Conservation (phyloP, 1,140 invertebrate species). For the Drosophila novamexicana region DNA sequence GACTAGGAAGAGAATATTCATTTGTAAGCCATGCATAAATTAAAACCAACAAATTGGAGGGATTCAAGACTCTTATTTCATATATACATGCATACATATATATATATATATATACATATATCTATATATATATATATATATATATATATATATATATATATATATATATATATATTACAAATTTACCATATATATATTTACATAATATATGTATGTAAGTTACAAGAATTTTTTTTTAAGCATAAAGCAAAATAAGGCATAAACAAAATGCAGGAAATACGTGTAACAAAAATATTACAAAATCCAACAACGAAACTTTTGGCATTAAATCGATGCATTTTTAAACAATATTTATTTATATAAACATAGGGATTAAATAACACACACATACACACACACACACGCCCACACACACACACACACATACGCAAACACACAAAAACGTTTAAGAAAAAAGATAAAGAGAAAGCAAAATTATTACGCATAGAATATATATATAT, state of each 20-base stretch:
- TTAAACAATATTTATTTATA: conserved; percentile 74
- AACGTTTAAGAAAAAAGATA: conserved; percentile 12
- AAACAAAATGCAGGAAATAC: conserved; percentile 77
- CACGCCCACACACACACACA: conserved; percentile 10
- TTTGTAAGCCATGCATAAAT: conserved; percentile 43
- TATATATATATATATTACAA: conserved; percentile 56
- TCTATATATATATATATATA: conserved; percentile 24
- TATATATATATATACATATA: conserved; percentile 21
- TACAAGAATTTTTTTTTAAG: conserved; percentile 41
- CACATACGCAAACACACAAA: conserved; percentile 9
- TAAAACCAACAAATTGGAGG: conserved; percentile 69
- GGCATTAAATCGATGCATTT: conserved; percentile 82
- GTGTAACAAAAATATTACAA: conserved; percentile 81
- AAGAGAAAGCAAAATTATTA: conserved; percentile 53
- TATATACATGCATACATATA: conserved; percentile 57
- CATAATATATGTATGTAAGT: conserved; percentile 41
- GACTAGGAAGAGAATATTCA: conserved; percentile 11
- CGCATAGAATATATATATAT: conserved; percentile 41
- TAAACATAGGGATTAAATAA: conserved; percentile 54
- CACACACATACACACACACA: conserved; percentile 6
- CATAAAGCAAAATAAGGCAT: conserved; percentile 48
- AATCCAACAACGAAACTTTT: conserved; percentile 83
- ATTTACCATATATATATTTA: conserved; percentile 60
- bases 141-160: conserved; percentile 45
- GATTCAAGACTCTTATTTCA: conserved; percentile 80